Conservation (phyloP, 2,797 vertebrate genomes). For the Sciaenops ocellatus region DNA sequence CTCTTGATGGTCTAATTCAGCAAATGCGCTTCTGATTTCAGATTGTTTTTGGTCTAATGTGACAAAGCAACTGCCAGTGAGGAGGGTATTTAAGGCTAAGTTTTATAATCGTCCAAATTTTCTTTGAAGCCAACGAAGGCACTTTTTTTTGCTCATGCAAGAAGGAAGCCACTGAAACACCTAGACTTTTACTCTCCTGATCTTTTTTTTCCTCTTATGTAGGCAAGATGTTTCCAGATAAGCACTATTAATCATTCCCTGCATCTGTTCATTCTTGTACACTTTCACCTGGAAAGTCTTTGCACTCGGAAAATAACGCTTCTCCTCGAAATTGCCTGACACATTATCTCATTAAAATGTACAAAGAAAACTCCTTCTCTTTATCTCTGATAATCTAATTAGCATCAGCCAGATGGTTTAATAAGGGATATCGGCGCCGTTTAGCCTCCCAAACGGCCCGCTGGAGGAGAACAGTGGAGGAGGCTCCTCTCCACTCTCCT, state of each 20-base stretch:
- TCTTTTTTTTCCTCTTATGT: conserved; percentile 77
- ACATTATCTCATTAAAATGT: conserved; percentile 91
- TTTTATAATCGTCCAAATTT: conserved; percentile 13
- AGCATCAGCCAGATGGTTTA: conserved; percentile 92
- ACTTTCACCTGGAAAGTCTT: conserved; percentile 85
- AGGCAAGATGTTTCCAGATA: conserved; percentile 83
- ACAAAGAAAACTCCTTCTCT: conserved; percentile 90
- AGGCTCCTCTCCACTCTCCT: conserved; percentile 81
- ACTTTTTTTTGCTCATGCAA: conserved; percentile 40
- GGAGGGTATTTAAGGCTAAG: not conserved
- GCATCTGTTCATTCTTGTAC: conserved; percentile 82
- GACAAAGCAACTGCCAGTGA: not conserved
- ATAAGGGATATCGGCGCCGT: conserved; percentile 88
- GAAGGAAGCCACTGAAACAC: conserved; percentile 52
- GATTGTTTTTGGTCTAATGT: conserved; percentile 20
- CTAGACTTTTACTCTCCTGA: conserved; percentile 51
- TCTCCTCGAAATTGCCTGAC: conserved; percentile 84
- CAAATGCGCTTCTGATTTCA: not conserved
- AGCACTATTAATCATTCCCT: conserved; percentile 84
- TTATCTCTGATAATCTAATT: conserved; percentile 92
- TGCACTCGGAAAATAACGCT: conserved; percentile 76
- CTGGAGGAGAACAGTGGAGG: conserved; percentile 85
- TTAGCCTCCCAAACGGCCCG: conserved; percentile 89
- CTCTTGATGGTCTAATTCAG: conserved; percentile 1
- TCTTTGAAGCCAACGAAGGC: conserved; percentile 26